phyloP scores from a whole-genome alignment of 2,888 invertebrate genomes.

The Agrilus mali region DNA sequence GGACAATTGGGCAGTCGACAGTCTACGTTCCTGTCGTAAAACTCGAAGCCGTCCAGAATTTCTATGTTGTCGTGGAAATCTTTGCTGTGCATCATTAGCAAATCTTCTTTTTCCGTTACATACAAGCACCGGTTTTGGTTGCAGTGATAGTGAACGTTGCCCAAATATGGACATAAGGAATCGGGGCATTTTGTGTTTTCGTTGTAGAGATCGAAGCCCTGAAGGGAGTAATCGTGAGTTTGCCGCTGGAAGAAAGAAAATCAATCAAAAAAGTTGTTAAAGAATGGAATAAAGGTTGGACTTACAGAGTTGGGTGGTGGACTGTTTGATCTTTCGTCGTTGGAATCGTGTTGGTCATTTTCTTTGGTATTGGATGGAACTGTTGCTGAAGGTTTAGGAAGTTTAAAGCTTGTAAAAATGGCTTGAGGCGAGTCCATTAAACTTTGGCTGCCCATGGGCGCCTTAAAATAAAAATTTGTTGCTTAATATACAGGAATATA shows the following conservation, averaged over 20 bases:
- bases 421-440: constrained; percentile 66
- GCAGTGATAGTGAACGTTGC: constrained; percentile 75
- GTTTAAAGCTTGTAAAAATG: constrained; percentile 85
- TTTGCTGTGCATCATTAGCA: constrained; percentile 69
- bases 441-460: constrained; percentile 29
- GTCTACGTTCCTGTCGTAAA: constrained; percentile 62
- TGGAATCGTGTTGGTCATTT: constrained; percentile 26
- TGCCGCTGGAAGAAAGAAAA: constrained; percentile 11
- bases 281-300: constrained; percentile 13
- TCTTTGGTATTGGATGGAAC: constrained; percentile 26
- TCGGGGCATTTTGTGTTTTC: constrained; percentile 59
- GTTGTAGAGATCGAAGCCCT: constrained; percentile 49
- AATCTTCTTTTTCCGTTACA: constrained; percentile 64
- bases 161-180: constrained; percentile 55
- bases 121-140: constrained; percentile 71
- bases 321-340: constrained; percentile 31
- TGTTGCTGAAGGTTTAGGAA: constrained; percentile 52
- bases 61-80: constrained; percentile 76
- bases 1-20: constrained; percentile 55
- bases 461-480: constrained; percentile 15
- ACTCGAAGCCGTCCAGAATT: constrained; percentile 74
- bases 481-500: not conserved
- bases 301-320: constrained; percentile 29
- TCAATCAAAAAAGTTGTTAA: not conserved
- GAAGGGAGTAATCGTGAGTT: constrained; percentile 44